Base-by-base conservation (phyloP, 2,888 invertebrate genomes). In the Nipponacmea schrenckii region DNA sequence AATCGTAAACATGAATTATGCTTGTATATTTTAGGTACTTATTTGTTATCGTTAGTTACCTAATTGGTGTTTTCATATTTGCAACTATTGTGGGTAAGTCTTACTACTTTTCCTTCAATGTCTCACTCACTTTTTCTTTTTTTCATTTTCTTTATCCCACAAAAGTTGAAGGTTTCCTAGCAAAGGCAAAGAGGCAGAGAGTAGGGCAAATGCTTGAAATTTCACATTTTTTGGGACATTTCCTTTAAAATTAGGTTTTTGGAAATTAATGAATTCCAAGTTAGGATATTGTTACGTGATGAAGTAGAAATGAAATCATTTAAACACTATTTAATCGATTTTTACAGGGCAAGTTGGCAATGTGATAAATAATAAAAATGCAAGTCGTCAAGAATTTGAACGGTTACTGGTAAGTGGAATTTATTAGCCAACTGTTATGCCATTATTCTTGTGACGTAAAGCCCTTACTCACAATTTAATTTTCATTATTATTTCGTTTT, bases 11-110 rank as follows among this genome's bases (percentile, higher is more conserved):
- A 39, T 39, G 8, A n/a, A 17, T 70, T 70, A 27, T 39, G 26
- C 31, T 27, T 56, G 48, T 78, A 72, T 82, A 81, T 91, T 92
- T 71, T 92, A 97, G 97, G 91, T 97, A 97, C 90, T 92, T 96
- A 88, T 97, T 97, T 91, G 97, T 97, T 80, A 97, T 97, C 88
- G 94, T 96, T 87, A 97, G 97, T 90, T 97, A 97, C 91, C 92
- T 97, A 87, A 97, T 97, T 87, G 97, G 97, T 81, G 97, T 97
- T 79, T 97, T 97, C 91, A 96, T 97, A 90, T 97, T 97, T 90
- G 97, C 97, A 71, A 97, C 97, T 69, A 97, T 97, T 87, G 97
- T 97, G 77, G 97, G 93, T 92, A 89, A 92, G 92, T 90, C 1
- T 39, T 31, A 31, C 3, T 31, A 31, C 50, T n/a, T 46, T 15